Percentiles rank a stretch among this genome's conserved stretches.
Evolutionary conservation across 1,140 invertebrate genomes (phyloP).

Genomic region (Formica selysi): DNA sequence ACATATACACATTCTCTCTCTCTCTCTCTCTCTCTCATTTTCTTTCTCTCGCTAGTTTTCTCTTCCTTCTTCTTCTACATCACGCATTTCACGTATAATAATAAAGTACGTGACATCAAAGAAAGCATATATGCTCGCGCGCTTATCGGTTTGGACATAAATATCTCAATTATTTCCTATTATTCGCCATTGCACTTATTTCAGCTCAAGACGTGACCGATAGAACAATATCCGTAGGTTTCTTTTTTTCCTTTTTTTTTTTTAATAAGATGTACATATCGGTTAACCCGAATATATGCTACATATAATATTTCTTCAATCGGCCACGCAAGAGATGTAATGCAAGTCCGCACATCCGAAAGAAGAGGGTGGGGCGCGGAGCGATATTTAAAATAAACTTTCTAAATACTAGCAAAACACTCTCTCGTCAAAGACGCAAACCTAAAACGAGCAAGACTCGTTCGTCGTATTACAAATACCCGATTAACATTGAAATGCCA

Average conservation of each 20-base stretch:
- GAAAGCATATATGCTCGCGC: slow-evolving; percentile 62
- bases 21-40: slow-evolving; percentile 2
- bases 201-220: slow-evolving; percentile 40
- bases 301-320: slow-evolving; percentile 27
- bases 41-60: neutral
- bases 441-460: slow-evolving; percentile 47
- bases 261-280: neutral
- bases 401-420: slow-evolving; percentile 13
- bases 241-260: neutral
- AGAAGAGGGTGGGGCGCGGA: neutral
- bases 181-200: slow-evolving; percentile 47
- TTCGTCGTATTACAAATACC: slow-evolving; percentile 49
- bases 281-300: slow-evolving; percentile 32
- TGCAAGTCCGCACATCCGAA: slow-evolving; percentile 14
- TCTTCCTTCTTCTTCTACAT: neutral
- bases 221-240: neutral
- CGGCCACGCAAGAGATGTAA: slow-evolving; percentile 22
- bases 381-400: slow-evolving; percentile 51
- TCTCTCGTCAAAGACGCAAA: slow-evolving; percentile 47
- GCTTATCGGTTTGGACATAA: slow-evolving; percentile 58
- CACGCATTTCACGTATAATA: slow-evolving; percentile 39
- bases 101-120: slow-evolving; percentile 40
- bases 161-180: slow-evolving; percentile 44
- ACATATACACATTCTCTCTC: neutral
- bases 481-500: slow-evolving; percentile 47